These are phyloP conservation scores for Seriola quinqueradiata DNA, from an alignment of 2,113 vertebrate genomes.

Conservation along the genomic window DNA sequence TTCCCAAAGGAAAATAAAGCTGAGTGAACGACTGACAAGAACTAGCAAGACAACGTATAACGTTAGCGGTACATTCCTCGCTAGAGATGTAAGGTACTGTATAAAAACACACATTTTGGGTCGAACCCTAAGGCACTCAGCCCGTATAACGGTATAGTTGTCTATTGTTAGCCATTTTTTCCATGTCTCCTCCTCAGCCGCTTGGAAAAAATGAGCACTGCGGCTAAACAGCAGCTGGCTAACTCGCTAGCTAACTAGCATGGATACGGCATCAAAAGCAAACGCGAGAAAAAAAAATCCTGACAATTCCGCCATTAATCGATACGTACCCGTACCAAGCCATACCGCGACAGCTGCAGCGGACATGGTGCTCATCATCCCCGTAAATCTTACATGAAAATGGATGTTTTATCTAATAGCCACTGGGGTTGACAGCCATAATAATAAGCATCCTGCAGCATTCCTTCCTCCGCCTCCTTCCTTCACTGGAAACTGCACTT, in stretches of 20 bases:
- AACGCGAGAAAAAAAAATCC: background rate
- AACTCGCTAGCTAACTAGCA: slow-evolving; percentile 66
- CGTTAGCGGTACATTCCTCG: background rate
- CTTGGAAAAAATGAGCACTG: slow-evolving; percentile 57
- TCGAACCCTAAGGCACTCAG: background rate
- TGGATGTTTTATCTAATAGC: slow-evolving; percentile 36
- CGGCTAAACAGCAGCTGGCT: slow-evolving; percentile 52
- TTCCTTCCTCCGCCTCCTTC: slow-evolving; percentile 77
- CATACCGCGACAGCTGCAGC: slow-evolving; percentile 70
- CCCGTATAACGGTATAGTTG: slow-evolving; percentile 36
- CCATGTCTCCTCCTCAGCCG: slow-evolving; percentile 56
- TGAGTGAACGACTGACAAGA: background rate
- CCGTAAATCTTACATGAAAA: slow-evolving; percentile 61
- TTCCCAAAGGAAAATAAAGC: background rate
- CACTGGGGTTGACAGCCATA: slow-evolving; percentile 75
- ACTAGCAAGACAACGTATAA: background rate
- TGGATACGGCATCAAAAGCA: background rate
- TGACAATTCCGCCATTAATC: slow-evolving; percentile 3
- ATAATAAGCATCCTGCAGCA: slow-evolving; percentile 77
- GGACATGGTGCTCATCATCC: slow-evolving; percentile 72
- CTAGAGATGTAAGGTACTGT: background rate
- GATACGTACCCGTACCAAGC: slow-evolving; percentile 82
- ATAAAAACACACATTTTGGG: background rate
- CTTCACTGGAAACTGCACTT: slow-evolving; percentile 62
- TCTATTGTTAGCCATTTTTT: slow-evolving; percentile 63